A percentile compares a stretch with the other conserved stretches of the same genome.
Conservation (phyloP, 2,113 vertebrate species). For the Tenrec ecaudatus region DNA sequence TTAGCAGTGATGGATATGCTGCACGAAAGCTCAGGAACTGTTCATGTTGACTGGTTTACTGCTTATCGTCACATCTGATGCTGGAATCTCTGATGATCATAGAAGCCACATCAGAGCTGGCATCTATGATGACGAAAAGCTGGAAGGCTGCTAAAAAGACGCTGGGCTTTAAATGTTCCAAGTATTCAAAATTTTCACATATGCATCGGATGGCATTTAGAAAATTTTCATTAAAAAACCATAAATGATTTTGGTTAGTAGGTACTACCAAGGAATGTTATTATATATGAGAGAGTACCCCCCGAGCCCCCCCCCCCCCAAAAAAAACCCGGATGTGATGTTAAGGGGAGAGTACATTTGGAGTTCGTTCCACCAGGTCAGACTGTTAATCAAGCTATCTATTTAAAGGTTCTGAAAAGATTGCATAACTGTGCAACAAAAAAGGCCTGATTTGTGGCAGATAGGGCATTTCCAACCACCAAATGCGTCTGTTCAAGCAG, state of each 20-base stretch:
- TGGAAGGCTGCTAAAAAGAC: slow-evolving; percentile 99
- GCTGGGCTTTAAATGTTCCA: slow-evolving; percentile 98
- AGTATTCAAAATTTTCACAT: slow-evolving; percentile 98
- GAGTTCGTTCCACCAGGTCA: too few relatives aligned
- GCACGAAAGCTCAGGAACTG: slow-evolving; percentile 99
- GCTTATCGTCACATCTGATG: slow-evolving; percentile 98
- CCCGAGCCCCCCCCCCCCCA: too few relatives aligned
- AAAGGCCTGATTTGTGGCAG: too few relatives aligned
- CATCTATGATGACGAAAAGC: slow-evolving; percentile 99
- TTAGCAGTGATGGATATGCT: slow-evolving; percentile 99
- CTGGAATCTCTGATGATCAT: slow-evolving; percentile 95
- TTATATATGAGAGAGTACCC: slow-evolving; percentile 64
- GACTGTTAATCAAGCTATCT: too few relatives aligned
- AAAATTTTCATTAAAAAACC: slow-evolving; percentile 95
- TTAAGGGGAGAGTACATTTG: too few relatives aligned
- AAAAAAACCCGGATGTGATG: too few relatives aligned
- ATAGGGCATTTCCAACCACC: too few relatives aligned
- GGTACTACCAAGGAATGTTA: slow-evolving; percentile 99
- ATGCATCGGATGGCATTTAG: slow-evolving; percentile 99
- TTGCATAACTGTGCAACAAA: too few relatives aligned
- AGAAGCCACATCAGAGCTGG: slow-evolving; percentile 95
- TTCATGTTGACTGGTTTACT: slow-evolving; percentile 95
- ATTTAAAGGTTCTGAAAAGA: too few relatives aligned
- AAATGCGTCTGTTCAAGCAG: too few relatives aligned
- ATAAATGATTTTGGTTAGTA: slow-evolving; percentile 97